phyloP scores from a whole-genome alignment of 2,797 vertebrate genomes.

The Anguilla megastoma region DNA sequence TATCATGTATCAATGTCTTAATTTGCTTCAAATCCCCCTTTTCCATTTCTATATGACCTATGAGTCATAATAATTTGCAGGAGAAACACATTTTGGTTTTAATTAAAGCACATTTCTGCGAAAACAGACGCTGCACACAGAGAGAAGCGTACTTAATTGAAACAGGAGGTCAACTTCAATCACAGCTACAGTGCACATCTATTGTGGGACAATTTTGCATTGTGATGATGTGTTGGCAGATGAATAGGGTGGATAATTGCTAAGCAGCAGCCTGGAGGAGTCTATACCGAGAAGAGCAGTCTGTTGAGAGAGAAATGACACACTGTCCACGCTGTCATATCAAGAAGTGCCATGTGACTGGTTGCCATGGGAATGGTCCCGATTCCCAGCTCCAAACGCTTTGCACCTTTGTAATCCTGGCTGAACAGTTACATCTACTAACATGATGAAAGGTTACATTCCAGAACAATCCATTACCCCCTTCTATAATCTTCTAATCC shows the following conservation, averaged over 20 bases:
- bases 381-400: constrained; percentile 61
- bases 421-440: constrained; percentile 42
- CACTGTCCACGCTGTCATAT: constrained; percentile 59
- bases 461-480: constrained; percentile 18
- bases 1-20: too few relatives aligned
- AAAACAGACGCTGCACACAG: not conserved
- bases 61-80: not conserved
- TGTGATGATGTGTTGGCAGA: not conserved
- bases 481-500: not conserved
- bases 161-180: not conserved
- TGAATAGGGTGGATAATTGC: not conserved
- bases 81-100: not conserved
- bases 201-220: not conserved
- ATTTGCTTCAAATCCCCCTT: too few relatives aligned
- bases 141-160: not conserved
- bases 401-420: constrained; percentile 45
- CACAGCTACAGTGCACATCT: not conserved
- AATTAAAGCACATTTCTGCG: not conserved
- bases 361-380: constrained; percentile 66
- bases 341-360: constrained; percentile 58
- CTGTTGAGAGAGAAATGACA: constrained; percentile 54
- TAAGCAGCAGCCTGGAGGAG: not conserved
- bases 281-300: constrained; percentile 19
- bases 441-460: constrained; percentile 39
- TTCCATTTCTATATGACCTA: too few relatives aligned